Base-by-base conservation (phyloP, 2,113 vertebrate species). In the Chaetodon auriga region DNA sequence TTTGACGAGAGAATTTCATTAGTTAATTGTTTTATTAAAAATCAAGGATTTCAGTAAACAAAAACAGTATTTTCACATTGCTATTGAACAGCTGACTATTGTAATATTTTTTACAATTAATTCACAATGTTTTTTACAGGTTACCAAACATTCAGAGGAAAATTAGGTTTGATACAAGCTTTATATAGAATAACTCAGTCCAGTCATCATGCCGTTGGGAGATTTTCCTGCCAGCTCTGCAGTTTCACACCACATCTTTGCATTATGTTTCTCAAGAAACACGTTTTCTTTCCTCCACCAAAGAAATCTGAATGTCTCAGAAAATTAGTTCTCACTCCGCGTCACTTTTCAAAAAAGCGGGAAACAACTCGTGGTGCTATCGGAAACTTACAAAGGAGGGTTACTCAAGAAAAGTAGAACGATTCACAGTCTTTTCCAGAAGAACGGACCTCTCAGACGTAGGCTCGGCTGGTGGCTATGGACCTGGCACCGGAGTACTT, bases 401-500 rank as follows among this genome's bases (percentile, higher is more conserved):
- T 87, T 19, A 21, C 46, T 55, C 3, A 46, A 72, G 30, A 64
- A 74, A 36, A 35, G 21, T 19, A 1, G 68, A 79, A 68, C 53
- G 43, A 80, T 48, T 66, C 41, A 43, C 38, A 76, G 89, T 92
- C 80, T 83, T 70, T 84, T 5, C 25, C 14, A 5, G 45, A 3
- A 35, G 63, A 5, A 11, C 2, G 5, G 25, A 1, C 4, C 7
- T 72, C 60, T 95, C 79, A 96, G 48, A 96, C 95, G 23, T 95
- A 95, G 58, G 93, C 95, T 41, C 71, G 81, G 89, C 94, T 95
- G 85, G 74, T 89, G 63, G 85, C 90, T 6, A 18, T 6, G 2
- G 95, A 96, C 21, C 88, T 83, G 61, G 93, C 87, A 4, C 88
- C 85, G 2, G 81, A 18, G 74, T 95, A 96, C 84, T 92, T 95